Evolutionary conservation across 2,797 vertebrate species (phyloP).

Genomic region (Leptoclinus maculatus): DNA sequence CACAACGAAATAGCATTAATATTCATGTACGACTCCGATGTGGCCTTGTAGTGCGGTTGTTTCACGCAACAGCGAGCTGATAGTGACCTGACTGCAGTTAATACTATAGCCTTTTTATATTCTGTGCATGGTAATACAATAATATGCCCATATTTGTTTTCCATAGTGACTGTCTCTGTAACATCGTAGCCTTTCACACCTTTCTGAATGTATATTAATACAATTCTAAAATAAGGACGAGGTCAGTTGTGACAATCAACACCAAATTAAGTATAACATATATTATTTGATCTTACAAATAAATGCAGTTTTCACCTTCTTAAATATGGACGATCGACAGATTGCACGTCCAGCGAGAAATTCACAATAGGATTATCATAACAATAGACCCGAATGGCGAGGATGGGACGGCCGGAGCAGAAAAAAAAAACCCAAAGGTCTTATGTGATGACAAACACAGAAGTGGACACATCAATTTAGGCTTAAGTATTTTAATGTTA

Average conservation of each 20-base stretch:
- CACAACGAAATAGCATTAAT: conserved; percentile 50
- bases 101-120: conserved; percentile 12
- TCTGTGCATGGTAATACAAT: conserved; percentile 7
- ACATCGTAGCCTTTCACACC: neutral
- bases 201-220: neutral
- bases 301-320: conserved; percentile 57
- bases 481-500: conserved; percentile 9
- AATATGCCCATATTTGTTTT: conserved; percentile 3
- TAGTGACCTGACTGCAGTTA: conserved; percentile 33
- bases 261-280: conserved; percentile 9
- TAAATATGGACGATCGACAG: conserved; percentile 77
- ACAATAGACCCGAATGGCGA: conserved; percentile 75
- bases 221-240: conserved; percentile 14
- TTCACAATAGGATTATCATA: conserved; percentile 84
- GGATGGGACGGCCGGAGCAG: conserved; percentile 63
- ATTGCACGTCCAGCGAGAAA: conserved; percentile 81
- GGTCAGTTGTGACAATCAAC: conserved; percentile 29
- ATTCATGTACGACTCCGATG: conserved; percentile 53
- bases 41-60: conserved; percentile 56
- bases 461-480: conserved; percentile 49
- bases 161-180: neutral
- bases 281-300: conserved; percentile 52
- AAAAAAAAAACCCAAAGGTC: conserved; percentile 55
- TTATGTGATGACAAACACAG: conserved; percentile 56
- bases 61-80: conserved; percentile 58